Base-by-base conservation (phyloP, 2,797 vertebrate species). In the Hemibagrus guttatus region DNA sequence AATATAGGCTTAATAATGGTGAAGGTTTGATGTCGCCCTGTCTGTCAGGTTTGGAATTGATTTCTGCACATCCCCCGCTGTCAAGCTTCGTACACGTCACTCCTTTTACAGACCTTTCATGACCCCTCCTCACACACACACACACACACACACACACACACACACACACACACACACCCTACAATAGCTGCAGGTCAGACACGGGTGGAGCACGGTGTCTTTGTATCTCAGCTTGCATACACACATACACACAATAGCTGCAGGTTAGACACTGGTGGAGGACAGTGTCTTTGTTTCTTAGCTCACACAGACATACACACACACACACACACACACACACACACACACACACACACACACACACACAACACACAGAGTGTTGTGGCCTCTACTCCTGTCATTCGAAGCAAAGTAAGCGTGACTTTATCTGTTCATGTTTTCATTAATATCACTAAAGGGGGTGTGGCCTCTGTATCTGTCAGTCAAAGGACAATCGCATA, bases 1-100 rank as follows among this genome's bases (percentile, higher is more conserved):
- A 23, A 79, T 39, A 23, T 59, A 23, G 19, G 31, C 76, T 59
- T 59, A 79, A 79, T 79, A 59, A 79, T 23, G 76, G 8, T 59
- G 76, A 23, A 59, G 35, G 59, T 81, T 81, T 63, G 58, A 46
- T 21, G 39, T 59, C 59, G 75, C 54, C 76, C 31, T 79, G 76
- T 79, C 56, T 81, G 79, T 81, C 79, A 81, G 79, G 59, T 64
- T n/a, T 81, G 35, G 59, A 63, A 81, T 81, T 81, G 58, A 81
- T 81, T 81, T 81, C 59, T 81, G 26, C 79, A 81, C 79, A 46
- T 81, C 79, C 79, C 79, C 79, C 79, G 19, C 59, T 81, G 79
- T 46, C 79, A 64, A n/a, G 59, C 79, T 63, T 46, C 5, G 39
- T 26, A 63, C 59, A 35, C 39, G 39, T 81, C 59, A 81, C 39